Evolutionary conservation across 2,113 vertebrate genomes (phyloP), one percentile per base, ranked within the genome.

Genomic region (Eulemur macaco): DNA sequence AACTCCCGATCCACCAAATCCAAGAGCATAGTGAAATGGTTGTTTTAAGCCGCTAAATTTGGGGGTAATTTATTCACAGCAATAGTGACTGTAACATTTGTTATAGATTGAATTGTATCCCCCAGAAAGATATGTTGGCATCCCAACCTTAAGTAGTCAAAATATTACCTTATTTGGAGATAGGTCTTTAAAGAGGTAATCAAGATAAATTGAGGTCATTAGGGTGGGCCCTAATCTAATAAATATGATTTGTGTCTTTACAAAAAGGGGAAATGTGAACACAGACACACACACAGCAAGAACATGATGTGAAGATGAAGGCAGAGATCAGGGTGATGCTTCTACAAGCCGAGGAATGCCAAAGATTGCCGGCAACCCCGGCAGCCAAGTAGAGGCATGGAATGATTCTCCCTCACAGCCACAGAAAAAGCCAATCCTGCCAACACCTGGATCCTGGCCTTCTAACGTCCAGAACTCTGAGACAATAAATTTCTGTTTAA

Each of bases 31-130:
- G 68, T 80, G 78, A 87, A 80, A 74, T 39, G 37, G 34, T 42
- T 39, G 47, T 54, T 80, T 37, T 69, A 85, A 81, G 47, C 31
- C 31, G 63, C 60, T 91, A 60, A 8, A 14, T 84, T 71, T 87
- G n/a, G 37, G 39, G 50, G 12, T 85, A 60, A 71, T 90, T 87
- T 97, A 18, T 91, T 96, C 42, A 86, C 8, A 83, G 21, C 37
- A 84, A n/a, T 27, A 71, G 60, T 86, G 54, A 80, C 73, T 74
- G 18, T 64, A 45, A 77, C 45, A 80, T 85, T 21, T n/a, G 2
- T 92, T 92, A 31, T 37, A 8, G 42, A 71, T 39, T 37, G 10
- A 39, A 56, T 7, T 56, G 1, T 47, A 18, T 66, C 34, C 85
- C 34, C 17, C 7, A 3, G n/a, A 86, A 86, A 94, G 14, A 47